Evolutionary conservation across 1,140 invertebrate genomes (phyloP).

Genomic region (Littorina saxatilis): DNA sequence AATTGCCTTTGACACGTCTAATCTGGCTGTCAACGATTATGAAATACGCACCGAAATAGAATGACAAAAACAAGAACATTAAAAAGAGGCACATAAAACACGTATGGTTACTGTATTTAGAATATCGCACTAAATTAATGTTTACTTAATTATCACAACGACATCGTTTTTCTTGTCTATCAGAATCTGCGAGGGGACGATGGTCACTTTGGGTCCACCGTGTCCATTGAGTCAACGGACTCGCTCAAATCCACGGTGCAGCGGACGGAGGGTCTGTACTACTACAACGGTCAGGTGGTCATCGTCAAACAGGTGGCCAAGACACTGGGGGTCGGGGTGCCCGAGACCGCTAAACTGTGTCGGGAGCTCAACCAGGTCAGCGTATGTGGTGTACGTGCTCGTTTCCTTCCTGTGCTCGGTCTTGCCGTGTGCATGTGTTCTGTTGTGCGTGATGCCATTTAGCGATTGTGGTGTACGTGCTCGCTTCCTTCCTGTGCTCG

Average conservation of each 20-base stretch:
- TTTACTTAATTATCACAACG: no score
- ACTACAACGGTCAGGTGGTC: slow-evolving; percentile 9
- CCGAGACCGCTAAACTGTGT: background rate
- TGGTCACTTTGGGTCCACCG: background rate
- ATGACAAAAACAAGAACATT: no score
- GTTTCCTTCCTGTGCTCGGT: background rate
- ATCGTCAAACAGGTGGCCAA: background rate
- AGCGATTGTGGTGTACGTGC: no score
- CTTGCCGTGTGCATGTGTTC: no score
- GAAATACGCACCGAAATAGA: no score
- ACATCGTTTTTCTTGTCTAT: background rate
- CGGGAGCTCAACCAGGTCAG: slow-evolving; percentile 6
- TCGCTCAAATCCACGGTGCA: background rate
- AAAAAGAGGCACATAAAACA: no score
- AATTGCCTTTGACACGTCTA: no score
- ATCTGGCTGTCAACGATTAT: no score
- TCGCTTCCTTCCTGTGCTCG: no score
- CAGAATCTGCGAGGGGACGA: background rate
- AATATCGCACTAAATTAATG: no score
- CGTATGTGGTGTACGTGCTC: background rate
- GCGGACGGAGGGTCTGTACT: background rate
- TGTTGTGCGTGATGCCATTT: no score
- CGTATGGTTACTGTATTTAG: no score
- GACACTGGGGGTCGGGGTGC: background rate
- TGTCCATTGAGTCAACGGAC: slow-evolving; percentile 12